phyloP scores from a whole-genome alignment of 1,140 invertebrate genomes.

The Pectinophora gossypiella region DNA sequence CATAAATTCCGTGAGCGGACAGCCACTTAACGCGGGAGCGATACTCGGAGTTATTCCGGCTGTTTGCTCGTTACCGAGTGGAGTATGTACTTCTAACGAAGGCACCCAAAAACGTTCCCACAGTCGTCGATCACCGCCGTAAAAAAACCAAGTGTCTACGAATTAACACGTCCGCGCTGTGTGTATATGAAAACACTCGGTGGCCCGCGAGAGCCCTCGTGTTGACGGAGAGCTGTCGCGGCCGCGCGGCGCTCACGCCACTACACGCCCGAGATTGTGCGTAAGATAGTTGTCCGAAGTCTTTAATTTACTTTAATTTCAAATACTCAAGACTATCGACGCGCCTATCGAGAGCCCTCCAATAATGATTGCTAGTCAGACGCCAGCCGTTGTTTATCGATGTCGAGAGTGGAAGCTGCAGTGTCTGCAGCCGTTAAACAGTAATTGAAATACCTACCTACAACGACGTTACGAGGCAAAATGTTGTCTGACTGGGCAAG shows the following conservation, averaged over 20 bases:
- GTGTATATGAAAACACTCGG: slow-evolving; percentile 71
- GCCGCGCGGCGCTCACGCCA: slow-evolving; percentile 31
- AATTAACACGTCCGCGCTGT: slow-evolving; percentile 71
- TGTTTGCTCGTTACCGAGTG: slow-evolving; percentile 63
- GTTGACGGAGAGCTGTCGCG: slow-evolving; percentile 63
- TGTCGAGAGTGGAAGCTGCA: slow-evolving; percentile 9
- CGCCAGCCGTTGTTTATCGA: slow-evolving; percentile 29
- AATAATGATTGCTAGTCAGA: slow-evolving; percentile 32
- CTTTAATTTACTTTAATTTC: slow-evolving; percentile 70
- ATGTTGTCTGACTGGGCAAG: too few species aligned
- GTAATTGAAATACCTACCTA: neutral
- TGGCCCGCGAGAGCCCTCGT: slow-evolving; percentile 54
- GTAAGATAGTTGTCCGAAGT: slow-evolving; percentile 59
- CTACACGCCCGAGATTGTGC: slow-evolving; percentile 29
- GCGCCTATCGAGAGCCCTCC: slow-evolving; percentile 36
- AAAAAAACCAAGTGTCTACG: slow-evolving; percentile 70
- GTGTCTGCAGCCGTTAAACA: slow-evolving; percentile 1
- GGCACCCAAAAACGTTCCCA: slow-evolving; percentile 68
- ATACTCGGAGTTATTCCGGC: slow-evolving; percentile 54
- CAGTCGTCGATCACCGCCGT: slow-evolving; percentile 66
- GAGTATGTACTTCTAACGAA: slow-evolving; percentile 66
- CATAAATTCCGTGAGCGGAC: slow-evolving; percentile 50
- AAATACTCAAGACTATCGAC: slow-evolving; percentile 34
- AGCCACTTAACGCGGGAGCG: slow-evolving; percentile 62
- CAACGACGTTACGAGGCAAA: slow-evolving; percentile 7